Percentiles rank a stretch among this genome's conserved stretches.
phyloP scores from a whole-genome alignment of 2,113 vertebrate species.

The Siniperca chuatsi region DNA sequence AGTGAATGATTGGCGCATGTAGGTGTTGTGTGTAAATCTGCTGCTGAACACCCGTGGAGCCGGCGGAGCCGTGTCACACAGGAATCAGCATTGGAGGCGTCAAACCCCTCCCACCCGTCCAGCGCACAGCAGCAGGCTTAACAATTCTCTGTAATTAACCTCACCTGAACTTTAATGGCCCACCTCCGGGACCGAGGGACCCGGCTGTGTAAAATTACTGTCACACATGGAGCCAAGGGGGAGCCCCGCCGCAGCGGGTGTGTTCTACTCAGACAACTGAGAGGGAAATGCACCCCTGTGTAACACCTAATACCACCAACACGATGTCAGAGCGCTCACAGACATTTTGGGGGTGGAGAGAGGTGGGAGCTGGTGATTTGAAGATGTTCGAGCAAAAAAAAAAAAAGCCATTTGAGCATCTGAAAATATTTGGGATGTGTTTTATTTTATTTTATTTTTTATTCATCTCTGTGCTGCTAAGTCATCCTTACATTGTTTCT shows the following conservation, averaged over 20 bases:
- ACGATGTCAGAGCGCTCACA: conserved; percentile 65
- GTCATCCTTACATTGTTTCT: not conserved
- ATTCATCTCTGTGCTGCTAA: not conserved
- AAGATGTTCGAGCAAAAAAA: conserved; percentile 12
- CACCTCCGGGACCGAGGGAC: conserved; percentile 79
- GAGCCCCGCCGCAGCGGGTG: conserved; percentile 68
- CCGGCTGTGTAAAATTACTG: conserved; percentile 79
- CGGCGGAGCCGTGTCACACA: conserved; percentile 60
- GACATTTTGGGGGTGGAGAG: conserved; percentile 48
- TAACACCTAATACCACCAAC: conserved; percentile 80
- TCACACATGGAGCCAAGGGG: conserved; percentile 72
- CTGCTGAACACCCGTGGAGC: conserved; percentile 75
- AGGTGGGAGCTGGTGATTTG: conserved; percentile 34
- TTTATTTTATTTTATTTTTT: conserved; percentile 11
- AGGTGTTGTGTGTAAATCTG: conserved; percentile 82
- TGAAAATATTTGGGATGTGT: conserved; percentile 15
- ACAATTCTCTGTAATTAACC: conserved; percentile 86
- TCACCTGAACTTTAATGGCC: conserved; percentile 85
- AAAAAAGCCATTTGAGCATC: not conserved
- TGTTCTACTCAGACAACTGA: conserved; percentile 75
- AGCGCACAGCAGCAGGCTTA: conserved; percentile 77
- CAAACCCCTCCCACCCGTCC: conserved; percentile 71
- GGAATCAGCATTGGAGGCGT: conserved; percentile 66
- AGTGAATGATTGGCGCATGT: conserved; percentile 75
- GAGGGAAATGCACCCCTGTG: conserved; percentile 79